These are phyloP conservation scores for Saccopteryx leptura DNA, from an alignment of 2,113 vertebrate genomes.

Conservation along the genomic window DNA sequence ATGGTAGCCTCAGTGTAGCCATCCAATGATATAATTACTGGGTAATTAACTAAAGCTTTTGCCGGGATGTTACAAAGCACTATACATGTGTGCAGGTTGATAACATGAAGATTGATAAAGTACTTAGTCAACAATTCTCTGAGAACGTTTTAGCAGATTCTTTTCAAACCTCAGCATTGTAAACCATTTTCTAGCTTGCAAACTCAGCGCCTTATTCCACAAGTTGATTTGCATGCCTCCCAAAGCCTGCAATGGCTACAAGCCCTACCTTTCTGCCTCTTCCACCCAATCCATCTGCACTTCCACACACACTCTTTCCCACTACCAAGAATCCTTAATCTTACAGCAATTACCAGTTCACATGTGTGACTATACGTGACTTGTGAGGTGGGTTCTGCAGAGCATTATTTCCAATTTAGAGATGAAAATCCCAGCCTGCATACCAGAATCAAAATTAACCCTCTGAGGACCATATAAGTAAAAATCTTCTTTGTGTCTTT, in stretches of 20 bases:
- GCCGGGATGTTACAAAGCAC: constrained; percentile 82
- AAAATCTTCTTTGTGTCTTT: background rate
- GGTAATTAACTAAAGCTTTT: constrained; percentile 90
- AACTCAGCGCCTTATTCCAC: background rate
- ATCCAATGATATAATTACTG: constrained; percentile 90
- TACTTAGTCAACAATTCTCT: constrained; percentile 74
- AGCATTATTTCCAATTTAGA: background rate
- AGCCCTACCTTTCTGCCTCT: background rate
- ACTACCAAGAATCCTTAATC: background rate
- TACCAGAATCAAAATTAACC: background rate
- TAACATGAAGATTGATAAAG: constrained; percentile 80
- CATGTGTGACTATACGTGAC: background rate
- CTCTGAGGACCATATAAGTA: background rate
- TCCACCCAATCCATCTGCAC: no score
- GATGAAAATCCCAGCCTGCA: background rate
- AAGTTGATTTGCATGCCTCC: background rate
- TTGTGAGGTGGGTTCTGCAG: background rate
- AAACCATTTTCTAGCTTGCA: background rate
- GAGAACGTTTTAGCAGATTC: constrained; percentile 43
- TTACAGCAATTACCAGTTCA: background rate
- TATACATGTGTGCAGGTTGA: constrained; percentile 82
- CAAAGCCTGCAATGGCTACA: background rate
- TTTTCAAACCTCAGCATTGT: constrained; percentile 1
- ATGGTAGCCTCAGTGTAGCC: constrained; percentile 86
- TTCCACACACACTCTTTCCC: background rate